Conservation (phyloP, 1,140 invertebrate genomes). For the Sipha flava region DNA sequence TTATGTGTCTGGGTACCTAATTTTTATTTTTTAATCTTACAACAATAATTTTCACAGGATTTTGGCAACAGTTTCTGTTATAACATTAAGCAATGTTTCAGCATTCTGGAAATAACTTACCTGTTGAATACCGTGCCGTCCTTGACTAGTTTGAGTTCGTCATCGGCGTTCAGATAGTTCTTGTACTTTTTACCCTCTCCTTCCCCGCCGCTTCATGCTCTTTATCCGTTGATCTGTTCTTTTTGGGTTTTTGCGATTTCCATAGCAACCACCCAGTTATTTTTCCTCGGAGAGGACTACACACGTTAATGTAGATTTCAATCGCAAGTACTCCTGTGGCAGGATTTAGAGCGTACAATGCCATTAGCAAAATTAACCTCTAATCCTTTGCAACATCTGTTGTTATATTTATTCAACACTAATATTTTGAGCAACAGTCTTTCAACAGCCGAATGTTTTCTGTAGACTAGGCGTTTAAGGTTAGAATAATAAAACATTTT, state of each 20-base stretch:
- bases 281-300: neutral
- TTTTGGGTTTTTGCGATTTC: neutral
- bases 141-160: neutral
- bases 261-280: neutral
- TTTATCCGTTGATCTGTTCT: neutral
- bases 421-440: too few species aligned
- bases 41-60: neutral
- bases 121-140: neutral
- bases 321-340: neutral
- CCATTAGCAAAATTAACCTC: neutral
- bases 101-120: slow-evolving; percentile 13
- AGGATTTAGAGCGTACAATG: neutral
- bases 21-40: neutral
- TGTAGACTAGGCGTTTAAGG: too few species aligned
- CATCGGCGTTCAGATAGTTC: neutral
- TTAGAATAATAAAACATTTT: too few species aligned
- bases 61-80: neutral
- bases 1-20: neutral
- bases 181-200: neutral
- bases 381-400: neutral
- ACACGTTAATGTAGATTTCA: neutral
- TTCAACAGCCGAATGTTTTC: too few species aligned
- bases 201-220: neutral
- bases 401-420: too few species aligned
- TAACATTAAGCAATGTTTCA: neutral